These are phyloP conservation scores for Drosophila nebulosa DNA, from an alignment of 1,140 invertebrate species.

Conservation along the genomic window DNA sequence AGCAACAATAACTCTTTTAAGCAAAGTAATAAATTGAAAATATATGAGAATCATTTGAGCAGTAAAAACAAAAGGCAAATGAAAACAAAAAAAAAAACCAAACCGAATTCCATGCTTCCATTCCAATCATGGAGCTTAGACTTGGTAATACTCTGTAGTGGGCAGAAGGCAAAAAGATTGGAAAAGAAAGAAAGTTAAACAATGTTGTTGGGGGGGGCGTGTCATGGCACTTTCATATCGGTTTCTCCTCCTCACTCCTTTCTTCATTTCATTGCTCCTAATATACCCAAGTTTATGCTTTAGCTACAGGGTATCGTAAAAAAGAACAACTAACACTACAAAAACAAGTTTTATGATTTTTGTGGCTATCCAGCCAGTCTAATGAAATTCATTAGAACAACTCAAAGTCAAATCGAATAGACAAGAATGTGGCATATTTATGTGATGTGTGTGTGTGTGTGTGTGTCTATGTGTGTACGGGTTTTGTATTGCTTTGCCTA, in stretches of 20 bases:
- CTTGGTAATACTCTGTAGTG: neutral
- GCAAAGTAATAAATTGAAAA: slow-evolving; percentile 53
- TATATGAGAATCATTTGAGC: slow-evolving; percentile 28
- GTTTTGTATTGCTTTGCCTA: slow-evolving; percentile 37
- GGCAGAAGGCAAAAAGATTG: too few species aligned
- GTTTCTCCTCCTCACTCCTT: too few species aligned
- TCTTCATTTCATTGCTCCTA: neutral
- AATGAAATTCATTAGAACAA: slow-evolving; percentile 78
- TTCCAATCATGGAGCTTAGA: neutral
- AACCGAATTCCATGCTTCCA: neutral
- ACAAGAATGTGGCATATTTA: slow-evolving; percentile 63
- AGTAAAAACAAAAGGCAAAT: neutral
- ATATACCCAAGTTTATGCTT: neutral
- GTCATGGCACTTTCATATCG: too few species aligned
- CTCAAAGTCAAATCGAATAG: slow-evolving; percentile 44
- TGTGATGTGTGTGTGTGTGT: slow-evolving; percentile 4
- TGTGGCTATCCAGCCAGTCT: slow-evolving; percentile 39
- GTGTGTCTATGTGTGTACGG: slow-evolving; percentile 7
- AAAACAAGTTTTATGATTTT: slow-evolving; percentile 65
- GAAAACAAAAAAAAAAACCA: neutral
- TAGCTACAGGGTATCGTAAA: slow-evolving; percentile 20
- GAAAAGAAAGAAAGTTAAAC: too few species aligned
- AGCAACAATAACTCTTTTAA: slow-evolving; percentile 54
- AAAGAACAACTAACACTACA: slow-evolving; percentile 1
- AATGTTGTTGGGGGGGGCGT: too few species aligned